Base-by-base conservation (phyloP, 2,797 vertebrate genomes). In the Thamnophis elegans region DNA sequence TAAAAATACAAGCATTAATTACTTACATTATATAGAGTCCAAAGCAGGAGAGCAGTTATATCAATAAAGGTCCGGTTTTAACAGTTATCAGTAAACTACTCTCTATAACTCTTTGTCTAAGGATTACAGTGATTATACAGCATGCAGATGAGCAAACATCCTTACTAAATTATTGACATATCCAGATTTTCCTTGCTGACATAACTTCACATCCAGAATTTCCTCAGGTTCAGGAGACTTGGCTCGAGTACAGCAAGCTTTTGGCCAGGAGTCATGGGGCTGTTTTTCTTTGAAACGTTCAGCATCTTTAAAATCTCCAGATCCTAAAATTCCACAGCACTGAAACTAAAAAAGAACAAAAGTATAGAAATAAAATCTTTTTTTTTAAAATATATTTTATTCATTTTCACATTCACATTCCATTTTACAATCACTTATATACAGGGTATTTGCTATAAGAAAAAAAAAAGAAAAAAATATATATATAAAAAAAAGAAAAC, bases 261-360 rank as follows among this genome's bases (percentile, higher is more conserved):
- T 93, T 0, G 96, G 97, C 96, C 97, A 96, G 4, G 95, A 94
- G 0, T 0, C 89, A 22, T 47, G 93, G 0, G 96, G 96, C 62
- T 97, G 95, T 51, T 97, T 90, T 89, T 97, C 94, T 88, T 96
- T 95, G 90, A 97, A 97, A 13, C 22, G 87, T 65, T 96, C 96
- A 16, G 96, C 96, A 0, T 97, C 96, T 91, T 94, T 94, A 54
- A 97, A 97, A 89, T 97, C 97, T 55, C 94, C 94, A 0, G 97
- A 95, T 88, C 97, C 97, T 47, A 94, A 91, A 95, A 97, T 95
- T 0, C 97, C 97, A 26, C 97, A 97, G 51, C 97, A 97, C 0
- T 93, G 96, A 91, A 97, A 96, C 97, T 97, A 94, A 62, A 96
- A 94, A 0, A 32, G 85, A 91, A 95, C 51, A 36, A 87, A 87